Conservation (phyloP, 2,113 vertebrate species). For the Aviceda subcristata region DNA sequence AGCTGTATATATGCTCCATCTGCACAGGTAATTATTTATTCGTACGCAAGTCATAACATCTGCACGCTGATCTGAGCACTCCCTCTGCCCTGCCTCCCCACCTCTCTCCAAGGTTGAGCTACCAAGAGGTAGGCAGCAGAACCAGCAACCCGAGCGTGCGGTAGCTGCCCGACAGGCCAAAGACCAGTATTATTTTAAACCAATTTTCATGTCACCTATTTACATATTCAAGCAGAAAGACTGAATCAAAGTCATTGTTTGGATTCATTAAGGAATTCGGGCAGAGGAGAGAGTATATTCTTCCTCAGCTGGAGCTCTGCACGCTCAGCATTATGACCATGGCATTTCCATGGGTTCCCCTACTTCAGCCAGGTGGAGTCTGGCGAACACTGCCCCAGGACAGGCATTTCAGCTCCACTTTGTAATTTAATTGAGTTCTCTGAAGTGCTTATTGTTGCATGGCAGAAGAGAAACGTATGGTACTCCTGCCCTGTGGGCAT, state of each 20-base stretch:
- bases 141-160: neutral
- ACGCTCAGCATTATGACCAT: rapidly evolving
- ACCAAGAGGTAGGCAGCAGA: neutral
- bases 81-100: neutral
- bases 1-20: neutral
- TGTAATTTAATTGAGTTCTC: neutral
- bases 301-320: neutral
- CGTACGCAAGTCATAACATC: neutral
- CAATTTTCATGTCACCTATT: neutral
- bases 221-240: neutral
- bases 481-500: neutral
- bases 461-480: neutral
- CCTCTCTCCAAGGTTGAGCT: neutral
- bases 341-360: neutral
- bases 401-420: neutral
- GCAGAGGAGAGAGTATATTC: neutral
- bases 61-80: neutral
- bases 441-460: neutral
- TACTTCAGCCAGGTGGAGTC: neutral
- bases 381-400: neutral
- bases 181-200: neutral
- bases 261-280: neutral
- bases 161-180: neutral
- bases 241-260: neutral
- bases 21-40: neutral